Conservation (phyloP, 2,888 invertebrate genomes). For the Drosophila fungiperda region DNA sequence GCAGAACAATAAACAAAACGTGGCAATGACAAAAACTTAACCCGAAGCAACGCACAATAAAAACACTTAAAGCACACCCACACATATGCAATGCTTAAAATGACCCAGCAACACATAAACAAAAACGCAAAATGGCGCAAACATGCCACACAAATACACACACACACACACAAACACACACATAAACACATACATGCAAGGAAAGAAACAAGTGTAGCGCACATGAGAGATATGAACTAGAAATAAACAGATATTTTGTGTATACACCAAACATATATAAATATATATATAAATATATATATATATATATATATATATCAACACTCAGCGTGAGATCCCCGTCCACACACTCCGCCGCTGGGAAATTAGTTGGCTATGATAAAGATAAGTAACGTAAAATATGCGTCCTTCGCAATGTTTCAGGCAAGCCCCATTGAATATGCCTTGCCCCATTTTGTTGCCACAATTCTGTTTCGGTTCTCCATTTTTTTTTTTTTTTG, state of each 20-base stretch:
- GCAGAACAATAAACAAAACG: constrained; percentile 69
- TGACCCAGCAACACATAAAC: constrained; percentile 81
- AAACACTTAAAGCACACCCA: constrained; percentile 70
- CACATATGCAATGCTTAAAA: constrained; percentile 54
- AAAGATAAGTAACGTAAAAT: constrained; percentile 82
- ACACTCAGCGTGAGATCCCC: constrained; percentile 5
- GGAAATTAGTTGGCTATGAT: constrained; percentile 82
- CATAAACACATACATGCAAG: constrained; percentile 16
- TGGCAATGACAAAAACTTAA: constrained; percentile 78
- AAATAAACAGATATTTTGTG: constrained; percentile 81
- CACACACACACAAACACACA: constrained; percentile 32
- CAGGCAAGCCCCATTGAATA: constrained; percentile 74
- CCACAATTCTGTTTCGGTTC: constrained; percentile 13
- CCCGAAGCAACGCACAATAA: constrained; percentile 79
- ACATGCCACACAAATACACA: constrained; percentile 58
- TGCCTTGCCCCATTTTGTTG: constrained; percentile 54
- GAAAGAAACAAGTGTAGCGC: constrained; percentile 71
- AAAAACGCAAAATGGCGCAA: constrained; percentile 81
- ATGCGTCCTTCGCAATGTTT: constrained; percentile 77
- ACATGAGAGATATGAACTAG: constrained; percentile 82
- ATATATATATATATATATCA: constrained; percentile 13
- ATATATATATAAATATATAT: constrained; percentile 15
- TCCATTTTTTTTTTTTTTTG: constrained; percentile 2
- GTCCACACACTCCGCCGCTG: constrained; percentile 40
- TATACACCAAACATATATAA: constrained; percentile 25